Evolutionary conservation across 2,888 invertebrate genomes (phyloP), one percentile per base, ranked within the genome.

Genomic region (Galerucella nymphaeae): DNA sequence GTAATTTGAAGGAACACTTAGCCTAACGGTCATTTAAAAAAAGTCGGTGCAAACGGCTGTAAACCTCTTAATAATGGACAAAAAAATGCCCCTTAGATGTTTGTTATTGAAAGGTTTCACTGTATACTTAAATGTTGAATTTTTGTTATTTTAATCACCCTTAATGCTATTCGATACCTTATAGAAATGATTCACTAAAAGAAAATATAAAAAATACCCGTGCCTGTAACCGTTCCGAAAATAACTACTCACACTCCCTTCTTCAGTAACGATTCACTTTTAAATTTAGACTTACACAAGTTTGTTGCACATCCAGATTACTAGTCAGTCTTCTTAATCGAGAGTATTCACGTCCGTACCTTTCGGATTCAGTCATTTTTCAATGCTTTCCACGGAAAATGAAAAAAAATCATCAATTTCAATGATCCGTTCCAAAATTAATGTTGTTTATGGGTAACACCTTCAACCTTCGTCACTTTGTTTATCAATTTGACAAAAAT

Each of bases 341-440:
- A 73, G 88, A 89, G 79, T 94, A 94, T 83, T 93, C 94, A 79
- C 90, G 89, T 16, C 90, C 90, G 84, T 94, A 94, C 77, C 84
- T 81, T 76, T 81, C 81, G 13, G 75, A 79, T 63, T 81, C 77
- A 30, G 82, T 77, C 82, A 82, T 82, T 75, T 62, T 62, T 62
- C 6, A 62, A 38, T 10, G 48, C 18, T 41, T 62, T 70, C 71
- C 69, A 64, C 16, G 57, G 64, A 16, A 41, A 23, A 23, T 23
- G 23, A 23, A 3, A 23, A n/a, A 23, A 23, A 70, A 70, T 23
- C 55, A 70, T 61, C 42, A 20, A 66, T 48, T 20, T 30, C 18
- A 41, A 38, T 13, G 20, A 20, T 18, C n/a, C 57, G 53, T 30
- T 68, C 55, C 55, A 48, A 70, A 69, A 71, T 68, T 58, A 58